Evolutionary conservation across 2,888 invertebrate species (phyloP).

Genomic region (Drosophila lacicola): DNA sequence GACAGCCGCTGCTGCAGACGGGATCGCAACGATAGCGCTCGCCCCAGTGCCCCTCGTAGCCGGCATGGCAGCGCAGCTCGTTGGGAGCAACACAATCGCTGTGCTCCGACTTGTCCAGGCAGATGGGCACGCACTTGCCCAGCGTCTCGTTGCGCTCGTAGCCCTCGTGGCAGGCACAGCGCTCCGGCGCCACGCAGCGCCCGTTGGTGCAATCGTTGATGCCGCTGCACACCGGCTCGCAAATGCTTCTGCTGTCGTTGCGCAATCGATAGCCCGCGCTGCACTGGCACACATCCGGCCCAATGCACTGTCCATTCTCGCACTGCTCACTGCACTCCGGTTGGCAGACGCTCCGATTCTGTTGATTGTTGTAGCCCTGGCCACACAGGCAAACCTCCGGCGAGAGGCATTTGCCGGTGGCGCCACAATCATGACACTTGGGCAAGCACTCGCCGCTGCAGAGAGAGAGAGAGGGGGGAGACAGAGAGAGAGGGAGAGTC

Average conservation of each 20-base stretch:
- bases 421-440: constrained; percentile 78
- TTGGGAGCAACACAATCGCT: constrained; percentile 85
- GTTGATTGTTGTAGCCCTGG: constrained; percentile 72
- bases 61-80: constrained; percentile 85
- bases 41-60: constrained; percentile 74
- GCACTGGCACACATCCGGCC: constrained; percentile 81
- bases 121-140: constrained; percentile 74
- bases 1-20: constrained; percentile 78
- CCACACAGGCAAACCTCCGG: constrained; percentile 79
- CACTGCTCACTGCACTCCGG: constrained; percentile 77
- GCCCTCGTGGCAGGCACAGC: constrained; percentile 87
- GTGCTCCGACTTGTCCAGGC: constrained; percentile 76
- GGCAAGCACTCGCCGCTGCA: constrained; percentile 77
- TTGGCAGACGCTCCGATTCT: constrained; percentile 68
- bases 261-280: constrained; percentile 63
- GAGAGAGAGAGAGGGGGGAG: not conserved
- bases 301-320: constrained; percentile 77
- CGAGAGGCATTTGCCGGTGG: constrained; percentile 73
- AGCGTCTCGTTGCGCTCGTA: constrained; percentile 66
- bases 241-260: constrained; percentile 72
- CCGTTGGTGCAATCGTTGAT: constrained; percentile 84
- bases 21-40: constrained; percentile 76
- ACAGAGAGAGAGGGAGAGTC: not conserved
- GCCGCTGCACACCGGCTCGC: constrained; percentile 82
- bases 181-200: constrained; percentile 86